phyloP scores from a whole-genome alignment of 2,888 invertebrate genomes.

The Silvanus unidentatus region DNA sequence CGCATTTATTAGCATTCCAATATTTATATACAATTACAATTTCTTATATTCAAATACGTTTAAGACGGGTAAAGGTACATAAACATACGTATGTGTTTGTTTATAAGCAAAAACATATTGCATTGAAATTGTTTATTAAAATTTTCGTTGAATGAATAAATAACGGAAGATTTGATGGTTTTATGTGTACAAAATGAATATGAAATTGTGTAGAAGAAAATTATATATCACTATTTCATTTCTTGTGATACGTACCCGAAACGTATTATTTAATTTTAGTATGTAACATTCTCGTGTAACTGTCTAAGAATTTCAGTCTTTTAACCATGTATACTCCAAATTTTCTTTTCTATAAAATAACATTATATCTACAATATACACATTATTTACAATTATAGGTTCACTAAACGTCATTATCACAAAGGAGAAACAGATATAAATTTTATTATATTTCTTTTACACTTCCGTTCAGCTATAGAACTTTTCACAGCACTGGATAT shows the following conservation, averaged over 20 bases:
- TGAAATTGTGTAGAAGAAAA: too few species aligned
- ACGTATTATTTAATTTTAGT: constrained; percentile 12
- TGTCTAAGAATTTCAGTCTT: constrained; percentile 39
- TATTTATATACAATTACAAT: not conserved
- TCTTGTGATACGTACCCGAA: constrained; percentile 21
- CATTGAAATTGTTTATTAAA: too few species aligned
- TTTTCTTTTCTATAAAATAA: constrained; percentile 20
- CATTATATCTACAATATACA: constrained; percentile 27
- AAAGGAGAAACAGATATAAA: constrained; percentile 21
- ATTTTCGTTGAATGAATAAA: constrained; percentile 2
- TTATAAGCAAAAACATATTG: too few species aligned
- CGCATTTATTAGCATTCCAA: constrained; percentile 8
- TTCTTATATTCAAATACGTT: constrained; percentile 1
- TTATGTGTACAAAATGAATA: too few species aligned
- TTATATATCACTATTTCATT: too few species aligned
- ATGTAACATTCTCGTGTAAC: constrained; percentile 22
- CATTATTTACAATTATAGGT: constrained; percentile 28
- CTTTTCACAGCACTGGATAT: constrained; percentile 28
- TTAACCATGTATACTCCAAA: constrained; percentile 41
- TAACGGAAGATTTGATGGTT: too few species aligned
- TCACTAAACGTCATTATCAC: constrained; percentile 31
- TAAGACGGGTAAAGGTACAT: constrained; percentile 13
- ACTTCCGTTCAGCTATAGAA: constrained; percentile 18
- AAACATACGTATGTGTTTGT: too few species aligned
- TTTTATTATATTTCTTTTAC: constrained; percentile 2